Evolutionary conservation across 2,797 vertebrate species (phyloP).

Genomic region (Psittacula derbiana): DNA sequence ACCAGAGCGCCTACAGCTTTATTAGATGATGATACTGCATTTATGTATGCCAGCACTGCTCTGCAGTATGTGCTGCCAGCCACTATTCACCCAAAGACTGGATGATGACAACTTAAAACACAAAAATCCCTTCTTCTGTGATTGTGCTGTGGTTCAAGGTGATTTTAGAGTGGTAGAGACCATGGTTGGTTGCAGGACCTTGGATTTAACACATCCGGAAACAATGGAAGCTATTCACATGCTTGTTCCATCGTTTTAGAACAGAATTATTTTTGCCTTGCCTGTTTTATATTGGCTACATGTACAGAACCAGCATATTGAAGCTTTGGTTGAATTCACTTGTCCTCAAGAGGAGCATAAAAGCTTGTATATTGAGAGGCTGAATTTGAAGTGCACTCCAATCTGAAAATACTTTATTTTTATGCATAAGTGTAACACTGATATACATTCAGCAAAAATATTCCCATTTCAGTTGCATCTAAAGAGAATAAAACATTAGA

Average conservation of each 20-base stretch:
- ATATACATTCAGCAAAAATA: background rate
- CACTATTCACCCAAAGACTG: background rate
- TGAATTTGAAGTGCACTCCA: slow-evolving; percentile 13
- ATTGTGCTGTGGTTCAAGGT: background rate
- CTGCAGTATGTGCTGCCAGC: background rate
- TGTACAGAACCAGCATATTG: background rate
- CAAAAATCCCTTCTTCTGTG: background rate
- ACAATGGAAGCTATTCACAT: background rate
- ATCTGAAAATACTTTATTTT: slow-evolving; percentile 51
- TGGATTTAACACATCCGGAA: background rate
- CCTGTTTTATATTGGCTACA: background rate
- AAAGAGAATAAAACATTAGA: slow-evolving; percentile 5
- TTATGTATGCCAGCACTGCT: background rate
- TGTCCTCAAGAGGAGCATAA: slow-evolving; percentile 7
- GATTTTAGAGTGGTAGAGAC: background rate
- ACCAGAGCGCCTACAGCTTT: background rate
- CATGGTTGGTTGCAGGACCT: background rate
- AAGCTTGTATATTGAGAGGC: background rate
- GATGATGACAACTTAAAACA: background rate
- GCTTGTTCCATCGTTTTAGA: background rate
- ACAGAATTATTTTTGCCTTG: background rate
- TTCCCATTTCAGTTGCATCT: background rate
- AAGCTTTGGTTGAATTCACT: slow-evolving; percentile 40
- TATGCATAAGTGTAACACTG: background rate
- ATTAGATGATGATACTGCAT: background rate